phyloP scores from a whole-genome alignment of 2,797 vertebrate genomes.

The Pelobates cultripes region DNA sequence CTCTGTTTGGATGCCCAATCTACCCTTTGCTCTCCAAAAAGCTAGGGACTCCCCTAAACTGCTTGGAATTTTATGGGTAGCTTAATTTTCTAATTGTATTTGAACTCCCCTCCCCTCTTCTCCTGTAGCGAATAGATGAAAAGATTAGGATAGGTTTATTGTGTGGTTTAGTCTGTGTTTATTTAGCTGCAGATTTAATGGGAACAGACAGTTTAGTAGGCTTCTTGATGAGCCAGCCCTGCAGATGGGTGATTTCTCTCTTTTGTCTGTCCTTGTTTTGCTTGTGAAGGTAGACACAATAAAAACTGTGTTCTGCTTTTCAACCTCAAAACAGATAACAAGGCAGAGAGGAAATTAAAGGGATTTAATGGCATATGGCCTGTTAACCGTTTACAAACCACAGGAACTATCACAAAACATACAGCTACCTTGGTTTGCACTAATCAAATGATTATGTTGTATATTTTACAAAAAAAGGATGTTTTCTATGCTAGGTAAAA shows the following conservation, averaged over 20 bases:
- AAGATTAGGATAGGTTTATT: background rate
- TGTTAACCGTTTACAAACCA: constrained; percentile 38
- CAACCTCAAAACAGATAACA: constrained; percentile 50
- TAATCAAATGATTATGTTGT: too few species aligned
- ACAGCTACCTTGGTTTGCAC: too few species aligned
- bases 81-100: background rate
- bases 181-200: constrained; percentile 49
- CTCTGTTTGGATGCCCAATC: too few species aligned
- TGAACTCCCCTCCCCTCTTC: background rate
- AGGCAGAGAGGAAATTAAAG: constrained; percentile 51
- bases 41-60: too few species aligned
- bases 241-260: constrained; percentile 47
- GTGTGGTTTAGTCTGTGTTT: constrained; percentile 39
- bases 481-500: too few species aligned
- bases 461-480: too few species aligned
- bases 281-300: constrained; percentile 56
- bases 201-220: constrained; percentile 38
- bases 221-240: constrained; percentile 30
- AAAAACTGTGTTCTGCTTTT: constrained; percentile 53
- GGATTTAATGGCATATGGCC: constrained; percentile 47
- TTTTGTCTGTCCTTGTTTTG: constrained; percentile 52
- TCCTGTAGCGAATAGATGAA: background rate
- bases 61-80: too few species aligned
- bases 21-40: background rate
- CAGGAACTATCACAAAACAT: too few species aligned